Evolutionary conservation across 2,113 vertebrate genomes (phyloP).

Genomic region (Sylvilagus bachmani): DNA sequence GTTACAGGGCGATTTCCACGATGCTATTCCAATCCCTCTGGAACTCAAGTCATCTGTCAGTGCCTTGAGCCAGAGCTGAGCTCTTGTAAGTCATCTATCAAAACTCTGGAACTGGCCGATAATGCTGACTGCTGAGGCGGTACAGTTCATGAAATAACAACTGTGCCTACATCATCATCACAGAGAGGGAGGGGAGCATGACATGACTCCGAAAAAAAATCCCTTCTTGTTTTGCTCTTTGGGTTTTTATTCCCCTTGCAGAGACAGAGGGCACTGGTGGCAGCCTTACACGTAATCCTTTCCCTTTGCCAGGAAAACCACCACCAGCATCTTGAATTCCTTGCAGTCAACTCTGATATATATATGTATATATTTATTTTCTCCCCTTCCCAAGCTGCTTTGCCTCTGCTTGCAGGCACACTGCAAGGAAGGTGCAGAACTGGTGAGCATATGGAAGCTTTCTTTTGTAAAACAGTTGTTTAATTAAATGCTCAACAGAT

Average conservation of each 20-base stretch:
- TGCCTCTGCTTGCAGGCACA: background rate
- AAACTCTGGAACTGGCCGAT: conserved; percentile 66
- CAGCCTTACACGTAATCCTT: conserved; percentile 30
- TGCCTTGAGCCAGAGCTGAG: conserved; percentile 65
- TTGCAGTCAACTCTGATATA: conserved; percentile 10
- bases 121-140: conserved; percentile 31
- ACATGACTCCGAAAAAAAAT: background rate
- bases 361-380: background rate
- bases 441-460: conserved; percentile 28
- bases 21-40: conserved; percentile 63
- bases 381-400: background rate
- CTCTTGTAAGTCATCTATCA: conserved; percentile 70
- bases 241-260: conserved; percentile 71
- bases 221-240: conserved; percentile 44
- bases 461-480: conserved; percentile 37
- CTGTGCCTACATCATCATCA: conserved; percentile 69
- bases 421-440: conserved; percentile 19
- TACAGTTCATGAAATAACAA: conserved; percentile 66
- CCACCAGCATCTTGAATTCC: conserved; percentile 49
- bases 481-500: conserved; percentile 16
- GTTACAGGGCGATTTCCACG: conserved; percentile 71
- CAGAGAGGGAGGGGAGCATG: background rate
- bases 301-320: background rate
- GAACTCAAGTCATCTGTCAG: conserved; percentile 64
- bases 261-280: conserved; percentile 54